Evolutionary conservation across 35 echinoderm and acorn worm genomes (phyloP).

Genomic region (Stichopus chloronotus): DNA sequence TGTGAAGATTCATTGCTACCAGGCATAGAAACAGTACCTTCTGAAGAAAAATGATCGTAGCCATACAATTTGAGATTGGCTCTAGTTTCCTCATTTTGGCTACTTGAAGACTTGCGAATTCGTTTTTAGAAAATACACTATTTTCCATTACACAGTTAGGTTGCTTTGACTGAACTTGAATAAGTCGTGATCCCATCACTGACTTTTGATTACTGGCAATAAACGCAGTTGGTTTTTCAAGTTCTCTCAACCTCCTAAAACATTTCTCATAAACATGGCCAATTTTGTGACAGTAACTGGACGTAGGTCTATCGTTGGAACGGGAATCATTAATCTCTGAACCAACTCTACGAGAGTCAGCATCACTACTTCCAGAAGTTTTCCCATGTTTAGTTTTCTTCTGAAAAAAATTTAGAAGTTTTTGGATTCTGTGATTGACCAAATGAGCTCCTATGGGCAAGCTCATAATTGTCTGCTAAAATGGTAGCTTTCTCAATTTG

Average conservation of each 20-base stretch:
- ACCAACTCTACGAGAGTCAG: not conserved
- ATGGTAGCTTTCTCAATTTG: not conserved
- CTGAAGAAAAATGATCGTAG: no score
- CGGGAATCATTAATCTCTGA: not conserved
- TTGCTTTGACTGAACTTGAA: no score
- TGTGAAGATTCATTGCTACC: not conserved
- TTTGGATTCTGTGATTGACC: slow-evolving; percentile 7
- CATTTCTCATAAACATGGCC: no score
- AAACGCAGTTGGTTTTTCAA: no score
- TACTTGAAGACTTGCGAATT: not conserved
- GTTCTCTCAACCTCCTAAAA: no score
- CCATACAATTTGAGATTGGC: no score
- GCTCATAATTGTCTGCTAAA: slow-evolving; percentile 41
- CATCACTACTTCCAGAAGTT: not conserved
- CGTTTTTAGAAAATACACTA: not conserved
- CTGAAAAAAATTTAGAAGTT: not conserved
- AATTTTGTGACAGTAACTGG: no score
- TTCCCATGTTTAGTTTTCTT: slow-evolving; percentile 12
- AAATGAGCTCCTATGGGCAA: slow-evolving; percentile 46
- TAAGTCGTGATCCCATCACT: not conserved
- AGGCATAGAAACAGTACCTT: no score
- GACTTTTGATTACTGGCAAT: no score
- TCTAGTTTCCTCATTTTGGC: not conserved
- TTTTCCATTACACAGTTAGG: not conserved
- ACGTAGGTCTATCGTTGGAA: not conserved